phyloP scores from a whole-genome alignment of 2,113 vertebrate genomes.

The Ammospiza caudacuta region DNA sequence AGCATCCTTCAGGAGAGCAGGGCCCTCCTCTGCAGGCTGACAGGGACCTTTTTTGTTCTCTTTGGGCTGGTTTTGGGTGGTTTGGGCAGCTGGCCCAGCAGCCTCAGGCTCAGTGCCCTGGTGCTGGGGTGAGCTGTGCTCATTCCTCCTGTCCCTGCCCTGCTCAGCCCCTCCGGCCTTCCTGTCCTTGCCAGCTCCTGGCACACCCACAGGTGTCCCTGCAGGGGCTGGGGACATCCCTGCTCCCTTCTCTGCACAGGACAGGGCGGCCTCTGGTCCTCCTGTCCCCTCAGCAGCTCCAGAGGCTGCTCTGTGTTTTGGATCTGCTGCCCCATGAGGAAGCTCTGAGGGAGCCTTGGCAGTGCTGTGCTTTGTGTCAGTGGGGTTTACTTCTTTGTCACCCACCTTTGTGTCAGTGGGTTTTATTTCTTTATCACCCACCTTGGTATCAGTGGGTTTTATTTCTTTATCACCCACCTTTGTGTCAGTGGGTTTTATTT shows the following conservation, averaged over 20 bases:
- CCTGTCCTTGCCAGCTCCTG: neutral
- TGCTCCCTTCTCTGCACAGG: neutral
- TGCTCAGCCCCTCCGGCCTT: neutral
- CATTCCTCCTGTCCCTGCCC: neutral
- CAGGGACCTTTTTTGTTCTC: neutral
- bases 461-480: neutral
- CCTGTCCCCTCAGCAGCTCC: neutral
- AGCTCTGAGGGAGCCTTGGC: neutral
- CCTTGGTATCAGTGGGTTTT: neutral
- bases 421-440: neutral
- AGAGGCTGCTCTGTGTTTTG: neutral
- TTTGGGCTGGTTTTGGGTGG: rapidly evolving
- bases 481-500: no score
- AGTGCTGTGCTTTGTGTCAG: neutral
- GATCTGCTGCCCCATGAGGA: neutral
- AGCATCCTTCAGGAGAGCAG: neutral
- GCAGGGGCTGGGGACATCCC: neutral
- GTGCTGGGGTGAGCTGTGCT: neutral
- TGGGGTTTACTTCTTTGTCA: neutral
- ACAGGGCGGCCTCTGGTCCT: neutral
- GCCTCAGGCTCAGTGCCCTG: neutral
- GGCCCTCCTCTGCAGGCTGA: neutral
- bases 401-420: neutral
- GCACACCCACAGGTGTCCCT: neutral
- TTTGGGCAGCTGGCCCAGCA: neutral